A percentile compares a stretch with the other conserved stretches of the same genome.
These are phyloP conservation scores for Larimichthys polyactis DNA, from an alignment of 2,113 vertebrate species.

Conservation along the genomic window DNA sequence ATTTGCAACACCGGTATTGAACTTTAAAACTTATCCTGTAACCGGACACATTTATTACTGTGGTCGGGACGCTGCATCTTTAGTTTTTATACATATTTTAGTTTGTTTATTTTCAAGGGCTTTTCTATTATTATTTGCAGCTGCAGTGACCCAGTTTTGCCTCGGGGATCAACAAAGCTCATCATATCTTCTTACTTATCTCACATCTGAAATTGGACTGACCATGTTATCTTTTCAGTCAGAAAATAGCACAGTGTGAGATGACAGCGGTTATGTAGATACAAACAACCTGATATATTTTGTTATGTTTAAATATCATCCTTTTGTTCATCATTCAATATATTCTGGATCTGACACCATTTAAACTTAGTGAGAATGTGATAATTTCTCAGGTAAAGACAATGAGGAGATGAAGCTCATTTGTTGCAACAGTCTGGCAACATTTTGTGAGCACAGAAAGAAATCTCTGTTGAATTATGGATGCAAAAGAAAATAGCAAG, in stretches of 20 bases:
- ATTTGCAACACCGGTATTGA: too few species aligned
- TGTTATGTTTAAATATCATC: neutral
- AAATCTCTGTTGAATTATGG: neutral
- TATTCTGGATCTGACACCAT: neutral
- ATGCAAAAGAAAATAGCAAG: neutral
- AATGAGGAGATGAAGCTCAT: neutral
- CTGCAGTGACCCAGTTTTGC: constrained; percentile 59
- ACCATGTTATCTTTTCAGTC: constrained; percentile 20
- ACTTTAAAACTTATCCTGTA: too few species aligned
- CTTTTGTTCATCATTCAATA: neutral
- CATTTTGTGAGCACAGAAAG: neutral
- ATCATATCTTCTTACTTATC: constrained; percentile 38
- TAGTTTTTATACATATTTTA: neutral
- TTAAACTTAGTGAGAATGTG: neutral
- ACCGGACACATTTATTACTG: too few species aligned
- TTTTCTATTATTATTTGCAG: constrained; percentile 11
- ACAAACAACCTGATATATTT: neutral
- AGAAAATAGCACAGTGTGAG: neutral
- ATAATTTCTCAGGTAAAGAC: neutral
- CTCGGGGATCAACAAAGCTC: constrained; percentile 56
- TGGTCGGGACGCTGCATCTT: neutral
- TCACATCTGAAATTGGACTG: constrained; percentile 13
- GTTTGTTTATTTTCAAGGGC: constrained; percentile 26
- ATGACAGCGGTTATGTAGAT: neutral
- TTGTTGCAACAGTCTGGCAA: neutral